Evolutionary conservation across 2,113 vertebrate species (phyloP).

Genomic region (Gadus chalcogrammus): DNA sequence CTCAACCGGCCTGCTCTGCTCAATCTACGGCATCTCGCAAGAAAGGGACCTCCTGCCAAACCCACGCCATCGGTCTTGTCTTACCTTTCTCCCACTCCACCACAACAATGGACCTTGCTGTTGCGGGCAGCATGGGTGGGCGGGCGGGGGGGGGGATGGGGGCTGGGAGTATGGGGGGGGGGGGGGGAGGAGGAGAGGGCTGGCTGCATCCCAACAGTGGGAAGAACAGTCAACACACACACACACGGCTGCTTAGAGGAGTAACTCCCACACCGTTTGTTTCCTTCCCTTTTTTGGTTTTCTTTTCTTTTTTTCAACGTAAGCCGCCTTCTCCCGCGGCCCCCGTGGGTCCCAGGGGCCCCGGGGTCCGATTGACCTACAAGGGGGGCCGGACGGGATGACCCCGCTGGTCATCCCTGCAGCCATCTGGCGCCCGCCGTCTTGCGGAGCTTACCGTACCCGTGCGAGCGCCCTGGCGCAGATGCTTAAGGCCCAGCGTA

Average conservation of each 20-base stretch:
- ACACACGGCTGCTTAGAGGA: conserved; percentile 44
- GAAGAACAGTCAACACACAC: conserved; percentile 20
- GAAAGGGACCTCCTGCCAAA: conserved; percentile 11
- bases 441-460: conserved; percentile 60
- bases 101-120: neutral
- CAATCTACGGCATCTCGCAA: too few relatives aligned
- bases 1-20: too few relatives aligned
- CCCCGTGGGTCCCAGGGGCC: conserved; percentile 23
- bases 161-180: too few relatives aligned
- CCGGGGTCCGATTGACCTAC: conserved; percentile 59
- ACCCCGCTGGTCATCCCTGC: conserved; percentile 66
- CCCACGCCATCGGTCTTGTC: neutral
- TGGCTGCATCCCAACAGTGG: conserved; percentile 11
- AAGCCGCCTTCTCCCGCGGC: neutral
- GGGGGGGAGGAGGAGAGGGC: too few relatives aligned
- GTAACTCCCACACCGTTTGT: neutral
- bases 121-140: neutral
- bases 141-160: too few relatives aligned
- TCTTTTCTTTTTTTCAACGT: conserved; percentile 39
- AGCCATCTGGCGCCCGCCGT: conserved; percentile 70
- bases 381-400: conserved; percentile 66
- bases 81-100: neutral
- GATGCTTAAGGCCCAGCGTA: conserved; percentile 68
- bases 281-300: conserved; percentile 40
- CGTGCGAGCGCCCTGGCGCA: conserved; percentile 61